Evolutionary conservation across 2,888 invertebrate genomes (phyloP).

Genomic region (Drosophila ezoana): DNA sequence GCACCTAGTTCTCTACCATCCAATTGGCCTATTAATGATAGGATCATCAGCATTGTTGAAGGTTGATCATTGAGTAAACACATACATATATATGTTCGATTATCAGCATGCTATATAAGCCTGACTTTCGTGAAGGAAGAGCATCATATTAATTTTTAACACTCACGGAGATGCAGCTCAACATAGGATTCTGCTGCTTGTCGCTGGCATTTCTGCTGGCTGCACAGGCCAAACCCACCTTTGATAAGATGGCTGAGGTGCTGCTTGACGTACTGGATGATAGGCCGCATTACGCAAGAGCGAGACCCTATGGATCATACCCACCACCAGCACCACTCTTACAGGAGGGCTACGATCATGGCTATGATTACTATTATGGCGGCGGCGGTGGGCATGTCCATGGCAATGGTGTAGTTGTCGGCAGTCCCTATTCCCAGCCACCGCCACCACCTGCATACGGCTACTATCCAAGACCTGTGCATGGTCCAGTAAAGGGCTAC

Average conservation of each 20-base stretch:
- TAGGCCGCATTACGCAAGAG: constrained; percentile 17
- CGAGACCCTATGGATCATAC: constrained; percentile 16
- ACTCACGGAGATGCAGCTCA: constrained; percentile 43
- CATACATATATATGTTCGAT: constrained; percentile 2
- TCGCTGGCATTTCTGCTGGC: constrained; percentile 24
- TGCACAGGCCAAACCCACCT: constrained; percentile 60
- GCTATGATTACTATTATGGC: constrained; percentile 72
- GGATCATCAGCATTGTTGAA: constrained; percentile 22
- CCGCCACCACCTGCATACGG: constrained; percentile 24
- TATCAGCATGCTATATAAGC: constrained; percentile 57
- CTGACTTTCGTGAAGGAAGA: neutral
- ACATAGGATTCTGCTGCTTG: constrained; percentile 25
- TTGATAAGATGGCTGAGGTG: constrained; percentile 69
- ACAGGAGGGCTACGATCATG: constrained; percentile 68
- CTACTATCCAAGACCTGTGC: constrained; percentile 39
- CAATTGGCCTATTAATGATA: constrained; percentile 12
- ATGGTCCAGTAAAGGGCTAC: constrained; percentile 32
- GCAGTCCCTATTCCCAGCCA: constrained; percentile 24
- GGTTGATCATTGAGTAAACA: constrained; percentile 11
- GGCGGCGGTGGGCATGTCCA: constrained; percentile 48
- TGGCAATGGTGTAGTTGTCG: constrained; percentile 16
- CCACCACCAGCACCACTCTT: constrained; percentile 49
- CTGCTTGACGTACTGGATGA: constrained; percentile 52
- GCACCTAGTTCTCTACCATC: neutral
- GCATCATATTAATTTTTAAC: constrained; percentile 6